Conservation (phyloP, 2,888 invertebrate genomes). For the Microctonus aethiopoides region DNA sequence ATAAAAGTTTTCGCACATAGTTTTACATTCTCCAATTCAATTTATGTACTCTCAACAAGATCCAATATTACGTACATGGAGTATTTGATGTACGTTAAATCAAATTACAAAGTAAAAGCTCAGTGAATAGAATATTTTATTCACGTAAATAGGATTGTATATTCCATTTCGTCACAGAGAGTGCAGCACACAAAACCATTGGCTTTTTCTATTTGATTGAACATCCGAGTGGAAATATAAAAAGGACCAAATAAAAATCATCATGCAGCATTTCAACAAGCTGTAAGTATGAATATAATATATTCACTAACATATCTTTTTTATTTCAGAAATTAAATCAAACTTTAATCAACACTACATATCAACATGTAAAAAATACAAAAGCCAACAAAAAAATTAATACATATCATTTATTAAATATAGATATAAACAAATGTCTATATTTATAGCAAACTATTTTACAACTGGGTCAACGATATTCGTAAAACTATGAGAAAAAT, state of each 20-base stretch:
- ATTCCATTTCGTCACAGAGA: not conserved
- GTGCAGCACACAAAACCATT: not conserved
- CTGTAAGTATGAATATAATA: not conserved
- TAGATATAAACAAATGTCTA: no score
- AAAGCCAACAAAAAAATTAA: not conserved
- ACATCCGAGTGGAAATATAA: not conserved
- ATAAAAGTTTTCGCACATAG: no score
- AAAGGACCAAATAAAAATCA: not conserved
- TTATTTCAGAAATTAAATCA: not conserved
- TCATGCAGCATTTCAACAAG: not conserved
- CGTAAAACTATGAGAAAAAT: no score
- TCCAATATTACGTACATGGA: not conserved
- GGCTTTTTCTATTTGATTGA: not conserved
- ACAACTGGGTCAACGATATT: slow-evolving; percentile 36
- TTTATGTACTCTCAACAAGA: not conserved
- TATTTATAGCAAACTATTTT: no score
- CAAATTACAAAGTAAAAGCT: not conserved
- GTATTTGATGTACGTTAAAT: not conserved
- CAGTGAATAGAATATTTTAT: not conserved
- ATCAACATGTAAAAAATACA: not conserved
- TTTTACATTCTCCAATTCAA: not conserved
- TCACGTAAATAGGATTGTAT: not conserved
- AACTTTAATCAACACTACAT: not conserved
- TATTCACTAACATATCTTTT: not conserved
- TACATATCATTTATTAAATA: not conserved